Evolutionary conservation across 2,113 vertebrate species (phyloP), one percentile per base, ranked within the genome.

Genomic region (Gobio gobio): DNA sequence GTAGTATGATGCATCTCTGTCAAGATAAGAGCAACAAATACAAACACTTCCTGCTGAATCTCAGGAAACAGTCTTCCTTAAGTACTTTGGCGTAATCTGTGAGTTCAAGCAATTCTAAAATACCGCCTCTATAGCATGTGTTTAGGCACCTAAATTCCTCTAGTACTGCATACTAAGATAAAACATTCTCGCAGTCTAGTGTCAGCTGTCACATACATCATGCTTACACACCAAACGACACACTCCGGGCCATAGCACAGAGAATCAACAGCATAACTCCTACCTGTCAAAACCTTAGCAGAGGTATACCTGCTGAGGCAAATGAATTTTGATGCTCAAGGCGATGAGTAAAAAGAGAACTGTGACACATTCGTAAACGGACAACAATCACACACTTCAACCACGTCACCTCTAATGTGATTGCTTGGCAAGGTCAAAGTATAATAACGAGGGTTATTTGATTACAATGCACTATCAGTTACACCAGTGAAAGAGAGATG

Each of bases 371-470:
- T 64, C 26, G 6, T 47, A 85, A 82, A 78, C 82, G 33, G 58
- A 80, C n/a, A 47, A 80, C 58, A 76, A 61, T 43, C 58, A 82
- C 73, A 54, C 49, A 58, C 49, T 81, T 86, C 72, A 36, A 72
- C 74, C 76, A 83, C 81, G 12, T 66, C 84, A 76, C n/a, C 8
- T 20, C 70, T 24, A n/a, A 64, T 83, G 59, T 83, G 49, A 78
- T 73, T 58, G 63, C 59, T 86, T 29, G 51, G 29, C 29, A 63
- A 85, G 88, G 86, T 90, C 91, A 92, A 92, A 88, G 87, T 86
- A 73, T 47, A 43, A 73, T 47, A 43, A 66, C 22, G 18, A 72
- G 16, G 56, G 36, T 59, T 24, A 54, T 68, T 49, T 51, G 43
- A 64, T 49, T 51, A 66, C 26, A 76, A 49, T 20, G 18, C 45